phyloP scores from a whole-genome alignment of 2,888 invertebrate species.

The Anticlea derivata region DNA sequence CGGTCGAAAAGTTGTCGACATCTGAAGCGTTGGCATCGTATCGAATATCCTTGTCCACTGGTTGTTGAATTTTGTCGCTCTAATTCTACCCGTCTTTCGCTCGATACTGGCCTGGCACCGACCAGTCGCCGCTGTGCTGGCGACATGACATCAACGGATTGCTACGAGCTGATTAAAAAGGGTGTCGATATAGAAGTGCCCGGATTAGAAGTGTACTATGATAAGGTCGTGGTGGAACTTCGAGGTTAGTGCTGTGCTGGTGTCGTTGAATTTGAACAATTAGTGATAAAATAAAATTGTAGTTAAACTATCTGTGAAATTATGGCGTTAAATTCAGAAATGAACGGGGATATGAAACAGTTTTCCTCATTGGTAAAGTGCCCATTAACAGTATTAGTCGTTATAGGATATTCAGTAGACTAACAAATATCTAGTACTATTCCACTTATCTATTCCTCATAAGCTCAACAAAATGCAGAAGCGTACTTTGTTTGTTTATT shows the following conservation, averaged over 20 bases:
- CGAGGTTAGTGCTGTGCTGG: slow-evolving; percentile 74
- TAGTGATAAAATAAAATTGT: neutral
- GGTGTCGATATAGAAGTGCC: slow-evolving; percentile 80
- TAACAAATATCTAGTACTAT: too few species aligned
- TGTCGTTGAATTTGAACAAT: neutral
- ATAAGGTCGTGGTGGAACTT: slow-evolving; percentile 83
- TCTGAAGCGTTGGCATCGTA: slow-evolving; percentile 76
- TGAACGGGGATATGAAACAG: neutral
- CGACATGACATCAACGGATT: slow-evolving; percentile 80
- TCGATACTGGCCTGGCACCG: slow-evolving; percentile 40
- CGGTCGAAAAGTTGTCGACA: slow-evolving; percentile 69
- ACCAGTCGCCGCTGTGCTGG: slow-evolving; percentile 61
- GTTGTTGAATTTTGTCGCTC: slow-evolving; percentile 80
- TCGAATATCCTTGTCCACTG: slow-evolving; percentile 78
- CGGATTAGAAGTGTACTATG: slow-evolving; percentile 82
- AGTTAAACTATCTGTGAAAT: neutral
- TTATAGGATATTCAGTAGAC: too few species aligned
- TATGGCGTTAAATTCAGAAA: neutral
- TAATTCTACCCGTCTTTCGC: slow-evolving; percentile 74
- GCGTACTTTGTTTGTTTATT: too few species aligned
- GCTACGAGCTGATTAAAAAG: slow-evolving; percentile 78
- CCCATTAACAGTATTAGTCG: too few species aligned
- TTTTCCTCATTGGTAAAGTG: neutral
- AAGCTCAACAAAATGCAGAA: too few species aligned
- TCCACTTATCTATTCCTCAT: too few species aligned